Evolutionary conservation across 35 echinoderm and acorn worm species (phyloP).

Genomic region (Lytechinus variegatus): DNA sequence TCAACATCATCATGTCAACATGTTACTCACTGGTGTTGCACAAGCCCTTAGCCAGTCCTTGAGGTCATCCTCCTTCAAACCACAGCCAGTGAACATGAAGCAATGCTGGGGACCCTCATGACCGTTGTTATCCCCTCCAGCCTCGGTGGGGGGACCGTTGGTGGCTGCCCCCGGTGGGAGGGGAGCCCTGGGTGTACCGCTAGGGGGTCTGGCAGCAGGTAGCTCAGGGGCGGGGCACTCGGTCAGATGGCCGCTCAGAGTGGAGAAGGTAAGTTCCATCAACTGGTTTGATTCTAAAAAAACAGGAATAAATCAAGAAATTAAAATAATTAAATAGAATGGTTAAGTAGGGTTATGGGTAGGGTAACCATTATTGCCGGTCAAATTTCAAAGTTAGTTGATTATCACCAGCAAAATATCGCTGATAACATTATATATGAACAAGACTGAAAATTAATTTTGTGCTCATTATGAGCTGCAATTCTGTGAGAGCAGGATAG

Average conservation of each 20-base stretch:
- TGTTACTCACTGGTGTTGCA: constrained; percentile 76
- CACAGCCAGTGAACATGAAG: constrained; percentile 80
- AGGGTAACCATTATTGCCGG: too few relatives aligned
- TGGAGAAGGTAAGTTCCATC: constrained; percentile 77
- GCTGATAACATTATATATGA: too few relatives aligned
- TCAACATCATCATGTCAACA: neutral
- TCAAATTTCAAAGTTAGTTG: too few relatives aligned
- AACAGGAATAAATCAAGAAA: neutral
- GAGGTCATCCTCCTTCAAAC: constrained; percentile 58
- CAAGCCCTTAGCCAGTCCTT: constrained; percentile 86
- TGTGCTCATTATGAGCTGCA: too few relatives aligned
- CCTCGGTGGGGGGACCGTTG: constrained; percentile 50
- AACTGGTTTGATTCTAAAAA: constrained; percentile 78
- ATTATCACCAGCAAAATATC: too few relatives aligned
- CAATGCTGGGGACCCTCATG: constrained; percentile 7
- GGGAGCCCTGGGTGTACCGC: constrained; percentile 16
- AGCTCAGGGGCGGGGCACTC: constrained; percentile 45
- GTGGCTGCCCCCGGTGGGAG: neutral
- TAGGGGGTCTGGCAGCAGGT: constrained; percentile 57
- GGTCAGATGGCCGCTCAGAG: constrained; percentile 76
- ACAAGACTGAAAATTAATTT: too few relatives aligned
- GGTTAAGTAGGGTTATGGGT: too few relatives aligned
- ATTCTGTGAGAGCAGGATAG: too few relatives aligned
- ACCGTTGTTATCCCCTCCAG: constrained; percentile 59
- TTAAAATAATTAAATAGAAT: too few relatives aligned